A percentile compares a stretch with the other conserved stretches of the same genome.
Evolutionary conservation across 2,113 vertebrate genomes (phyloP).

Genomic region (Chlamydotis undulata): DNA sequence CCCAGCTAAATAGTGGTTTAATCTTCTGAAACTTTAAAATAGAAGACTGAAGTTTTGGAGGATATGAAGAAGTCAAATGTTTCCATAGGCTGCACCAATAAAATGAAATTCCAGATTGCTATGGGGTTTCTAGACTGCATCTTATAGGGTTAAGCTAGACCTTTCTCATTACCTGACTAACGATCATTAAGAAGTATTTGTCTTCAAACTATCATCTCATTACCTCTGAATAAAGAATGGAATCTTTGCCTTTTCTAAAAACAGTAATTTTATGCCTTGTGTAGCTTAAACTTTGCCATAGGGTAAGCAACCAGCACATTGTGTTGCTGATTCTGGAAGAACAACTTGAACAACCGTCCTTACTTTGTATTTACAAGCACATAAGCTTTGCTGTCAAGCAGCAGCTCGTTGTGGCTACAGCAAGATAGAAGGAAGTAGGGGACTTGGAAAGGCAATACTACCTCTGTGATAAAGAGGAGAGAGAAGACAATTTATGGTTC

Average conservation of each 20-base stretch:
- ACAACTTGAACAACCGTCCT: fast-evolving
- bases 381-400: neutral
- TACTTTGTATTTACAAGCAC: neutral
- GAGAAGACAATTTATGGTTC: neutral
- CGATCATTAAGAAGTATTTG: neutral
- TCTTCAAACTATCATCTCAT: neutral
- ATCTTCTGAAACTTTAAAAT: neutral
- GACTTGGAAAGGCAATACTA: neutral
- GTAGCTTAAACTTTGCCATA: neutral
- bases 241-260: neutral
- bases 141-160: neutral
- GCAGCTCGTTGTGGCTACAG: neutral
- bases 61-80: neutral
- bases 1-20: neutral
- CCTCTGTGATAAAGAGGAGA: neutral
- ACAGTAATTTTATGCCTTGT: neutral
- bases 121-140: neutral
- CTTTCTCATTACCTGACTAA: neutral
- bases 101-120: neutral
- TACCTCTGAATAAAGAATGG: neutral
- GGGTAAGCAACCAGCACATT: neutral
- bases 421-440: neutral
- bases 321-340: neutral
- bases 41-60: neutral
- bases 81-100: neutral